Evolutionary conservation across 2,113 vertebrate species (phyloP), one percentile per base, ranked within the genome.

Genomic region (Nasalis larvatus): DNA sequence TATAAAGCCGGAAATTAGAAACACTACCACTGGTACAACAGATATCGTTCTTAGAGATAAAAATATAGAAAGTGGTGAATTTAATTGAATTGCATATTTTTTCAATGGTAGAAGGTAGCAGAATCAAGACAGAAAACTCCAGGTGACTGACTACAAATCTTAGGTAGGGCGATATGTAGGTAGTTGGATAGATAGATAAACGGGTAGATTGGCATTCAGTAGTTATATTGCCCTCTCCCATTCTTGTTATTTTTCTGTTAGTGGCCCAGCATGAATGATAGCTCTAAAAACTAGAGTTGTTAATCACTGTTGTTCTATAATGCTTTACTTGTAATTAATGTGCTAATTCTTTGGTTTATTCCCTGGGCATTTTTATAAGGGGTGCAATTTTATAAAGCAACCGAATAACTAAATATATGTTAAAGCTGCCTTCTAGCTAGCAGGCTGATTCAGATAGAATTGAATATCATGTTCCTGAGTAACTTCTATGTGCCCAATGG

Each of bases 301-400:
- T 94, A 94, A 93, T 92, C 7, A 27, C 21, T 95, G 32, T 94
- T 96, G 42, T 97, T 96, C 78, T 89, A 56, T 77, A 94, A 69
- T 52, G 35, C 37, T 92, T 96, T 93, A 74, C 89, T 94, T 97
- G 89, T 91, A 96, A 92, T 97, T 56, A 94, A 90, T 94, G 60
- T 81, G 40, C 7, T 92, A 93, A 93, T 97, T 91, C 66, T 95
- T 89, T 80, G n/a, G 54, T 80, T 86, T 87, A 69, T 86, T 96
- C 80, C 63, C 78, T 83, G 42, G 40, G 54, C 47, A 87, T 91
- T 94, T 97, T 97, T 82, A 86, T 94, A 60, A 93, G 40, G 42
- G 42, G 27, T 92, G 18, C 23, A 68, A 78, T 91, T 94, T 97
- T 94, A 89, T 93, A 96, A 97, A 92, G 27, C 85, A 78, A 83